phyloP scores from a whole-genome alignment of 2,888 invertebrate genomes.

The Drosophila pseudotakahashii region DNA sequence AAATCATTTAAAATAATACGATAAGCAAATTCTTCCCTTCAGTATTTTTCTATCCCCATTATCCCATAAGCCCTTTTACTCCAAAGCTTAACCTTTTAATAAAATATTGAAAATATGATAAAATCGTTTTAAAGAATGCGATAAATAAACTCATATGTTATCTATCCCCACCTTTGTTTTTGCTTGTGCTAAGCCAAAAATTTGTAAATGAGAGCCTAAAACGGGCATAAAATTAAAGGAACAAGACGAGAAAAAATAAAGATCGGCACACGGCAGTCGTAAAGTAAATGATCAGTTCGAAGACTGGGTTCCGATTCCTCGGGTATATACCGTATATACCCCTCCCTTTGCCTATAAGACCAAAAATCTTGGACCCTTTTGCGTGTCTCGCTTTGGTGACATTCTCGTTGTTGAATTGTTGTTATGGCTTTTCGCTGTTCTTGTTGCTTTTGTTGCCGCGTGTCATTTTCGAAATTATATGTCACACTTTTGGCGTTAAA shows the following conservation, averaged over 20 bases:
- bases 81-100: not conserved
- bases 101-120: not conserved
- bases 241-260: conserved; percentile 34
- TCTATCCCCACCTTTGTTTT: not conserved
- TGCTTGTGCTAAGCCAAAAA: conserved; percentile 18
- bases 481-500: conserved; percentile 80
- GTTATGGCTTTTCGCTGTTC: conserved; percentile 59
- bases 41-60: not conserved
- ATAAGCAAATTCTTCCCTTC: not conserved
- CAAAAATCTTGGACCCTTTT: conserved; percentile 30
- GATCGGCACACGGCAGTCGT: conserved; percentile 60
- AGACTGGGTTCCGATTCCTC: conserved; percentile 2
- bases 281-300: conserved; percentile 67
- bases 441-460: conserved; percentile 60
- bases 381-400: conserved; percentile 71
- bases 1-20: not conserved
- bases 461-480: conserved; percentile 79
- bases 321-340: not conserved
- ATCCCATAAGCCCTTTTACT: no score
- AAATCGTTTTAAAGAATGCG: not conserved
- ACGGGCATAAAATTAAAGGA: conserved; percentile 62
- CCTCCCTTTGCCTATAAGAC: conserved; percentile 1
- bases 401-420: conserved; percentile 71
- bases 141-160: not conserved
- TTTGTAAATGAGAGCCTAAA: conserved; percentile 69